A percentile compares a stretch with the other conserved stretches of the same genome.
phyloP scores from a whole-genome alignment of 2,113 vertebrate genomes.

The Carassius carassius region DNA sequence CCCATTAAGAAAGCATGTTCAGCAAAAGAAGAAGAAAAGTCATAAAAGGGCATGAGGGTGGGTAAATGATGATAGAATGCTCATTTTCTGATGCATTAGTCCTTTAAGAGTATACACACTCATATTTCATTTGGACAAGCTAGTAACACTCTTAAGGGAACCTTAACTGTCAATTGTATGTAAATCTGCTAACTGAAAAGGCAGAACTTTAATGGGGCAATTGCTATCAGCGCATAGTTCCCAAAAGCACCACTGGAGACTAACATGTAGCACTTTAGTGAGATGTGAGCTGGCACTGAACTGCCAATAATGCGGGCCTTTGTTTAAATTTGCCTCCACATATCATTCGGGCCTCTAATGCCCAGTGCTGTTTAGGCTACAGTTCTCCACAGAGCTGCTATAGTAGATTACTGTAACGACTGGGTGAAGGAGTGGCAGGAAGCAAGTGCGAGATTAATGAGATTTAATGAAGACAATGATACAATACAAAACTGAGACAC shows the following conservation, averaged over 20 bases:
- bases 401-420: too few species aligned
- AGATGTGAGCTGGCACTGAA: slow-evolving; percentile 14
- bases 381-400: slow-evolving; percentile 2
- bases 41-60: neutral
- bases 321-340: slow-evolving; percentile 22
- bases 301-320: neutral
- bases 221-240: neutral
- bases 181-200: slow-evolving; percentile 23
- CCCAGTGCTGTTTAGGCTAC: neutral
- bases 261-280: neutral
- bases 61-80: neutral
- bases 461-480: too few species aligned
- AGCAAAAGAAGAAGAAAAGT: neutral
- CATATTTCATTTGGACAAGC: neutral
- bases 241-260: neutral
- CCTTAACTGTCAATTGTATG: slow-evolving; percentile 31
- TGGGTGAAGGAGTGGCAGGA: too few species aligned
- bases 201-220: neutral
- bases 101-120: neutral
- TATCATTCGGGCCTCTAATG: slow-evolving; percentile 6
- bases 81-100: neutral
- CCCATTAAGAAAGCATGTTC: neutral
- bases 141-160: neutral
- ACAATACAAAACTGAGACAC: too few species aligned
- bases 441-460: too few species aligned